Conservation (phyloP, 2,113 vertebrate genomes). For the Amblyornis subalaris region DNA sequence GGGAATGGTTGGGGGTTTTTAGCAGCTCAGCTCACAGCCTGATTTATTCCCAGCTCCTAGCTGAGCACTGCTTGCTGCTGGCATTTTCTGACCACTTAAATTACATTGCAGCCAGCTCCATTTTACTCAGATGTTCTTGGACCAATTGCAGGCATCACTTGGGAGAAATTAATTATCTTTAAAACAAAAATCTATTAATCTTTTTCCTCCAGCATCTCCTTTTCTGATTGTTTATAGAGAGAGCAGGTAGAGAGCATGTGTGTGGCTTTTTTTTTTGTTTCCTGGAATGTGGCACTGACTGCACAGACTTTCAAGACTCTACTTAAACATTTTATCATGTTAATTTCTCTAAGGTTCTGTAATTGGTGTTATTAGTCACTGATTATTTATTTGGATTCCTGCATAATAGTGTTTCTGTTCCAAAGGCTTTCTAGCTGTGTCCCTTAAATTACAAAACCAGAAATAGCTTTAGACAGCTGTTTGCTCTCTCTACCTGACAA, state of each 20-base stretch:
- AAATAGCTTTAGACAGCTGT: neutral
- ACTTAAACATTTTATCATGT: neutral
- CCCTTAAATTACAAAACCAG: constrained; percentile 8
- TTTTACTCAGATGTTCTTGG: neutral
- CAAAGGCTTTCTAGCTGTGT: neutral
- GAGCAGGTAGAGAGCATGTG: neutral
- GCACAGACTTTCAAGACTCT: neutral
- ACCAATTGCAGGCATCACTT: neutral
- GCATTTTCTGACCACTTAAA: neutral
- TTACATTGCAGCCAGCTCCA: neutral
- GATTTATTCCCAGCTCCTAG: neutral
- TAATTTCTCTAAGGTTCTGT: constrained; percentile 2
- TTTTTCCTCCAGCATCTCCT: neutral
- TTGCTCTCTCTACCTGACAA: neutral
- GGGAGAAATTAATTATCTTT: neutral
- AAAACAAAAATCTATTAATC: neutral
- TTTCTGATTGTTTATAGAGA: neutral
- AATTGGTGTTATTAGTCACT: neutral
- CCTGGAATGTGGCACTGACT: neutral
- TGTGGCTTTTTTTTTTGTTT: neutral
- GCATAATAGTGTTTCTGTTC: neutral
- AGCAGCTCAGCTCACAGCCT: neutral
- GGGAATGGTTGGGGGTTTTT: neutral
- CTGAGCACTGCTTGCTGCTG: neutral
- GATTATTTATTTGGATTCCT: constrained; percentile 29